Conservation (phyloP, 1,140 invertebrate species). For the Saccostrea echinata region DNA sequence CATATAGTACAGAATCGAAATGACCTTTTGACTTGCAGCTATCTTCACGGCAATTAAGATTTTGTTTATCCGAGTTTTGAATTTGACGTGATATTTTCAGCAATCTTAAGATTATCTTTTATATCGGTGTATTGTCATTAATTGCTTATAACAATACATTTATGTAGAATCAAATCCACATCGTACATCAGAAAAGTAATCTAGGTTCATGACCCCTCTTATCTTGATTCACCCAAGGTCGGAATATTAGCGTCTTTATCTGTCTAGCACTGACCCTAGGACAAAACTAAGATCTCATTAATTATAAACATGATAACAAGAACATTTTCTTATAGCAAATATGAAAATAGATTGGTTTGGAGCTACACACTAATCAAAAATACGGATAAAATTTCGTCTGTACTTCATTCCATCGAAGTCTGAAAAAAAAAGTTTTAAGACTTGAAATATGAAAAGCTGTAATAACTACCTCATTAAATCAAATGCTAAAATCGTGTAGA, state of each 20-base stretch:
- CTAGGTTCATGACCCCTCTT: not conserved
- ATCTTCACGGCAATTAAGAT: too few relatives aligned
- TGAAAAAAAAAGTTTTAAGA: not conserved
- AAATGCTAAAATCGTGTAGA: constrained; percentile 25
- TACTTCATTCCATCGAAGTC: not conserved
- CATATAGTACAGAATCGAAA: too few relatives aligned
- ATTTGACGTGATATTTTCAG: too few relatives aligned
- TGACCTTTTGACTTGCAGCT: too few relatives aligned
- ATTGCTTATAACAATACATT: not conserved
- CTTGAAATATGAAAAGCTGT: not conserved
- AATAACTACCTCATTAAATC: not conserved
- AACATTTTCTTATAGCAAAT: not conserved
- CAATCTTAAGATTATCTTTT: not conserved
- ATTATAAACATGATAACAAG: not conserved
- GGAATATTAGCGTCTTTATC: not conserved
- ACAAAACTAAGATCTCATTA: not conserved
- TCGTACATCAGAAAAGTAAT: not conserved
- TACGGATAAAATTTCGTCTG: not conserved
- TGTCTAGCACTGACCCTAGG: too few relatives aligned
- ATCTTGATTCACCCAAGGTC: not conserved
- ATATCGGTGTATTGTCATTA: not conserved
- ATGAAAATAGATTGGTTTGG: not conserved
- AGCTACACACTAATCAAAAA: not conserved
- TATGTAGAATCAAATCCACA: not conserved
- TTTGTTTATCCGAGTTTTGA: too few relatives aligned